Evolutionary conservation across 2,888 invertebrate genomes (phyloP).

Genomic region (Scaptodrosophila latifasciaeformis): DNA sequence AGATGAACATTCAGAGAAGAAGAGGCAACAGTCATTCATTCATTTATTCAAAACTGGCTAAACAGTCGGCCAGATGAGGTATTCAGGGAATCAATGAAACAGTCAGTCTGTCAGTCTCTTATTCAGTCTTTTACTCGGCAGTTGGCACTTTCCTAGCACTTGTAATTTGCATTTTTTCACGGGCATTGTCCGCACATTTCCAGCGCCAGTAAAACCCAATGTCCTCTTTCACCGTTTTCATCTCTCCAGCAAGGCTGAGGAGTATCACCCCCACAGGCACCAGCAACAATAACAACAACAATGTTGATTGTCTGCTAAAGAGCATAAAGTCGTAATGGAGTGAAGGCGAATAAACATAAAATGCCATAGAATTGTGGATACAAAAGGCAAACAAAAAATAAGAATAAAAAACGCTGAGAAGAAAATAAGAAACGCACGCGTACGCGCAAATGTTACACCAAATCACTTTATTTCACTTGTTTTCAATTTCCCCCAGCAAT

Average conservation of each 20-base stretch:
- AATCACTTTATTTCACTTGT: conserved; percentile 71
- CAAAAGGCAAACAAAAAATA: conserved; percentile 40
- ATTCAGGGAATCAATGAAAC: background rate
- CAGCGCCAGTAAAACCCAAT: background rate
- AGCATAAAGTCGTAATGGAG: conserved; percentile 67
- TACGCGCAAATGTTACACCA: conserved; percentile 61
- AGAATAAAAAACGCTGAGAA: conserved; percentile 25
- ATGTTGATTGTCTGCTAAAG: conserved; percentile 68
- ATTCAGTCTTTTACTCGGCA: conserved; percentile 16
- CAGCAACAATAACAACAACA: conserved; percentile 31
- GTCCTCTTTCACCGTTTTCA: conserved; percentile 12
- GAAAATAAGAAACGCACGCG: conserved; percentile 58
- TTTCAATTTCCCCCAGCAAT: conserved; percentile 51
- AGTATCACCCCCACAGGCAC: no score
- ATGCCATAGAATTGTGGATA: conserved; percentile 61
- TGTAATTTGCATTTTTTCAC: conserved; percentile 68
- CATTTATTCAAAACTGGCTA: conserved; percentile 25
- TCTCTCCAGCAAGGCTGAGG: background rate
- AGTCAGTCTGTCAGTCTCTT: conserved; percentile 35
- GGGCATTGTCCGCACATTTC: conserved; percentile 40
- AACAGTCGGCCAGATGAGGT: no score
- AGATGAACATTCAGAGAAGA: background rate
- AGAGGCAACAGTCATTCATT: conserved; percentile 30
- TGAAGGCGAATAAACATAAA: conserved; percentile 67
- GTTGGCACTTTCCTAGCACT: conserved; percentile 26